phyloP scores from a whole-genome alignment of 2,113 vertebrate species.

The Nannobrachium achirus region DNA sequence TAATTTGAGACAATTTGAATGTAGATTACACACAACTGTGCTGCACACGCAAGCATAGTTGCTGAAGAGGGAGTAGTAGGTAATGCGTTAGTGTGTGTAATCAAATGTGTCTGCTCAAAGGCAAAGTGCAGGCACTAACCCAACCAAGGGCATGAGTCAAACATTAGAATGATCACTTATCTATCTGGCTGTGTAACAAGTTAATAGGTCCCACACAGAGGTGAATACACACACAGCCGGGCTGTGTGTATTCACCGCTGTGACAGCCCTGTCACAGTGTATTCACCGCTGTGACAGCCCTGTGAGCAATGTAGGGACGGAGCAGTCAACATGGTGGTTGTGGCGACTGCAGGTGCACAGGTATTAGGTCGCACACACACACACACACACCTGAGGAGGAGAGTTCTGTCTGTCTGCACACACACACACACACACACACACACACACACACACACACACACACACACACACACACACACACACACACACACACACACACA shows the following conservation, averaged over 20 bases:
- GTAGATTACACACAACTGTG: slow-evolving; percentile 12
- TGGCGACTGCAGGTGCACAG: slow-evolving; percentile 18
- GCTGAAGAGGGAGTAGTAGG: slow-evolving; percentile 21
- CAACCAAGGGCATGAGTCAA: slow-evolving; percentile 32
- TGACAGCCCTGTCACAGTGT: too few relatives aligned
- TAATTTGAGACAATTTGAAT: slow-evolving; percentile 1
- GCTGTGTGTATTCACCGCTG: too few relatives aligned
- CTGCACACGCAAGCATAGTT: slow-evolving; percentile 14
- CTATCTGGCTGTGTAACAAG: slow-evolving; percentile 36
- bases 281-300: too few relatives aligned
- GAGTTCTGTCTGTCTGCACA: too few relatives aligned
- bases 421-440: slow-evolving; percentile 46
- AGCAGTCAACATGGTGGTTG: slow-evolving; percentile 33
- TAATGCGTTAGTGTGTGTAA: slow-evolving; percentile 3
- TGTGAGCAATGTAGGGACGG: slow-evolving; percentile 36
- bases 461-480: slow-evolving; percentile 49
- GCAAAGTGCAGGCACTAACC: neutral
- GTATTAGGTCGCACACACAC: neutral
- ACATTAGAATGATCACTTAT: slow-evolving; percentile 50
- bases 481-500: slow-evolving; percentile 20
- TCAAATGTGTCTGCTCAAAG: neutral
- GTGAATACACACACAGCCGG: slow-evolving; percentile 53
- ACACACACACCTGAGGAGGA: neutral
- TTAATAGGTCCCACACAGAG: slow-evolving; percentile 43
- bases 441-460: slow-evolving; percentile 47